A percentile compares a stretch with the other conserved stretches of the same genome.
Conservation (phyloP, 2,888 invertebrate species). For the Holacanthella duospinosa region DNA sequence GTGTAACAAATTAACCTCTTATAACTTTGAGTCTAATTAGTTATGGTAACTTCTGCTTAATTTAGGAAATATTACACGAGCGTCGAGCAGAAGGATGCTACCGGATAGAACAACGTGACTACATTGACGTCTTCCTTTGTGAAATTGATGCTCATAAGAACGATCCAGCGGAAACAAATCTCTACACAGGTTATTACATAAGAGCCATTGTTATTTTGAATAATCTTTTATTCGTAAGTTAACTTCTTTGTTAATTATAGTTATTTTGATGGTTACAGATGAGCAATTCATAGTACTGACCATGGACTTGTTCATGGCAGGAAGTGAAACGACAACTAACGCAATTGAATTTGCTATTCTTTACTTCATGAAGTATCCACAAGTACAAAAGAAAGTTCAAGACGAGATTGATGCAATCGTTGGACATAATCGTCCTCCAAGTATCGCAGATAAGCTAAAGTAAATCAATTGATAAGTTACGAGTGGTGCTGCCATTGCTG, state of each 20-base stretch:
- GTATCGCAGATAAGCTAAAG: neutral
- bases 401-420: conserved; percentile 14
- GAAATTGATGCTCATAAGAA: conserved; percentile 28
- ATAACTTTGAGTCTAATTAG: too few relatives aligned
- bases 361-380: conserved; percentile 10
- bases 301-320: conserved; percentile 30
- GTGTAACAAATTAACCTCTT: too few relatives aligned
- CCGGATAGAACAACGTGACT: conserved; percentile 26
- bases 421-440: conserved; percentile 7
- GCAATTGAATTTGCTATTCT: conserved; percentile 12
- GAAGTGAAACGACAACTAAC: conserved; percentile 13
- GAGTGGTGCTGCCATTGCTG: neutral
- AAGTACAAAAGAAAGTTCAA: conserved; percentile 11
- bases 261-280: too few relatives aligned
- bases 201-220: too few relatives aligned
- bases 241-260: too few relatives aligned
- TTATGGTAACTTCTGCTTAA: neutral
- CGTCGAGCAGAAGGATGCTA: conserved; percentile 20
- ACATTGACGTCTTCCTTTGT: conserved; percentile 27
- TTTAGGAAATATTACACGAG: conserved; percentile 22
- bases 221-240: too few relatives aligned
- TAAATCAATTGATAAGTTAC: neutral
- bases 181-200: conserved; percentile 1
- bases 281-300: conserved; percentile 32
- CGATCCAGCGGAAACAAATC: conserved; percentile 7